These are phyloP conservation scores for Mycalesis mineus DNA, from an alignment of 2,888 invertebrate species.

Conservation along the genomic window DNA sequence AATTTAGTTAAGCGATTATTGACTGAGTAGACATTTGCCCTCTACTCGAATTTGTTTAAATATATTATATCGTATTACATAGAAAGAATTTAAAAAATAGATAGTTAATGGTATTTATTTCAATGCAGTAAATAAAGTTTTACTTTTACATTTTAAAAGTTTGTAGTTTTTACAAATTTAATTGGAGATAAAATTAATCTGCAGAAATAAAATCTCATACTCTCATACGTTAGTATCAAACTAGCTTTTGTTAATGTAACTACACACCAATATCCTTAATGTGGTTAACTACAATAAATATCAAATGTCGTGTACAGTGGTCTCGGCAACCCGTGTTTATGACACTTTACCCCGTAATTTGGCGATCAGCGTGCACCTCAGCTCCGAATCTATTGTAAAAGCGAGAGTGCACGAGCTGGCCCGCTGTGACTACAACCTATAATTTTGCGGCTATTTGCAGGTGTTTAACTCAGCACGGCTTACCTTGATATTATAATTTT, in stretches of 20 bases:
- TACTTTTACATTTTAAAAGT: no score
- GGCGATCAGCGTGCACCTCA: slow-evolving; percentile 57
- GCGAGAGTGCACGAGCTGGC: slow-evolving; percentile 39
- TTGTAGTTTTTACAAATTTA: no score
- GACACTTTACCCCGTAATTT: slow-evolving; percentile 72
- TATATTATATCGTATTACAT: no score
- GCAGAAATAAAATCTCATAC: no score
- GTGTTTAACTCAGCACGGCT: slow-evolving; percentile 54
- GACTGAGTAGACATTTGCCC: no score
- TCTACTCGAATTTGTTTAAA: no score
- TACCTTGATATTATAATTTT: slow-evolving; percentile 41
- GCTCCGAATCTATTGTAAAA: slow-evolving; percentile 51
- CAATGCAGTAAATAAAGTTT: no score
- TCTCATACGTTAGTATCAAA: no score
- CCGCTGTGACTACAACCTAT: slow-evolving; percentile 60
- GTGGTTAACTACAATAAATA: slow-evolving; percentile 19
- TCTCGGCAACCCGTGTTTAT: slow-evolving; percentile 53
- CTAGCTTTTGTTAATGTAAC: not conserved
- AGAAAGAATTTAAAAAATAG: no score
- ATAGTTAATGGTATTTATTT: no score
- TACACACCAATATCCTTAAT: not conserved
- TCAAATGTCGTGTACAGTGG: slow-evolving; percentile 14
- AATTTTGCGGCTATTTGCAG: slow-evolving; percentile 70
- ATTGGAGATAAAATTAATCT: no score
- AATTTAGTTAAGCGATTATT: no score